Conservation (phyloP, 2,888 invertebrate genomes). For the Schrankia costaestrigalis region DNA sequence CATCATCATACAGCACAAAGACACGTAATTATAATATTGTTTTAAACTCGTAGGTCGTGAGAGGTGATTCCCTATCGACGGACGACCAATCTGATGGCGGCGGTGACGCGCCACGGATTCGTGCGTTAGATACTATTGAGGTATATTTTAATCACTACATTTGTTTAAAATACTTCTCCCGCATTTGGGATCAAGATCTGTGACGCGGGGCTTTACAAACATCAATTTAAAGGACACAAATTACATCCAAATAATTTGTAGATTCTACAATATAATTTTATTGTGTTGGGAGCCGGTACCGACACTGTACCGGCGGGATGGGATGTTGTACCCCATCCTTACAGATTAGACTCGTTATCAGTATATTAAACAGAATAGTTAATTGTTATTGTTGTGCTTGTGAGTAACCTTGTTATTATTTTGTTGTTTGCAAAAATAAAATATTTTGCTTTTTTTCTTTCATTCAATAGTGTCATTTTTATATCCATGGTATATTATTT, state of each 20-base stretch:
- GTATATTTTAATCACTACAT: conserved; percentile 13
- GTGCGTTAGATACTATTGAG: conserved; percentile 54
- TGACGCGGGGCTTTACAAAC: no score
- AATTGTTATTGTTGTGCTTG: no score
- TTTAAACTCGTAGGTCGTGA: conserved; percentile 44
- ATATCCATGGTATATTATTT: not conserved
- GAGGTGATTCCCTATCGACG: conserved; percentile 51
- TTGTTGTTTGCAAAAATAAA: no score
- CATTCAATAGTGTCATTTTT: not conserved
- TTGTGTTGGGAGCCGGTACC: no score
- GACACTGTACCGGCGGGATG: no score
- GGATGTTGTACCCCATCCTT: no score
- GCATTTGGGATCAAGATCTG: no score
- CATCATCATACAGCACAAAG: not conserved
- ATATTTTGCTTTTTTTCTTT: not conserved
- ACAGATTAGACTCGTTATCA: no score
- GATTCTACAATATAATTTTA: not conserved
- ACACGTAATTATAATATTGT: not conserved
- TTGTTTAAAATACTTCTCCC: not conserved
- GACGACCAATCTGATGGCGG: conserved; percentile 67
- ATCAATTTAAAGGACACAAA: not conserved
- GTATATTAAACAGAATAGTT: no score
- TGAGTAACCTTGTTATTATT: no score
- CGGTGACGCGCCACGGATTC: conserved; percentile 55
- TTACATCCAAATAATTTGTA: not conserved